Evolutionary conservation across 2,113 vertebrate species (phyloP).

Genomic region (Vulpes ferrilata): DNA sequence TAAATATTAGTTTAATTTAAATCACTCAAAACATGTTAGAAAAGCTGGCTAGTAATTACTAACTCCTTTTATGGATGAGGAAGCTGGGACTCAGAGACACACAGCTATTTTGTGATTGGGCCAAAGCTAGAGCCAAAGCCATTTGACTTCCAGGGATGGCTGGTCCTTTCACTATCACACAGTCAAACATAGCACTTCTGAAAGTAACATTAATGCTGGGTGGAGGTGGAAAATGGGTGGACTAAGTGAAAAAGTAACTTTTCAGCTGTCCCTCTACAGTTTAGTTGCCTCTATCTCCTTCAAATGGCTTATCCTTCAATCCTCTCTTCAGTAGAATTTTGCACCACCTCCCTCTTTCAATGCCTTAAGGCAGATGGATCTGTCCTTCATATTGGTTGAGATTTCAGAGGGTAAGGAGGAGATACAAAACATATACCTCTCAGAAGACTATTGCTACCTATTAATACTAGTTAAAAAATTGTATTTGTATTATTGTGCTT

Average conservation of each 20-base stretch:
- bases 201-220: not conserved
- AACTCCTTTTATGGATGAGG: not conserved
- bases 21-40: constrained; percentile 32
- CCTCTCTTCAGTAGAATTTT: not conserved
- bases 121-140: not conserved
- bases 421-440: not conserved
- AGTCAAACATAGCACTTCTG: not conserved
- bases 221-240: not conserved
- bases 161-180: too few species aligned
- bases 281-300: not conserved
- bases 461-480: not conserved
- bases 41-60: not conserved
- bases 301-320: not conserved
- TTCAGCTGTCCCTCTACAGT: not conserved
- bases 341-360: not conserved
- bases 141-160: not conserved
- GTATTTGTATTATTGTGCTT: not conserved
- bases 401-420: not conserved
- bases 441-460: not conserved
- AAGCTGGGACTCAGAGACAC: not conserved
- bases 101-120: not conserved
- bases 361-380: not conserved
- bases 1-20: constrained; percentile 61
- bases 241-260: not conserved
- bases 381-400: not conserved